phyloP scores from a whole-genome alignment of 2,888 invertebrate genomes.

The Alsophila aescularia region DNA sequence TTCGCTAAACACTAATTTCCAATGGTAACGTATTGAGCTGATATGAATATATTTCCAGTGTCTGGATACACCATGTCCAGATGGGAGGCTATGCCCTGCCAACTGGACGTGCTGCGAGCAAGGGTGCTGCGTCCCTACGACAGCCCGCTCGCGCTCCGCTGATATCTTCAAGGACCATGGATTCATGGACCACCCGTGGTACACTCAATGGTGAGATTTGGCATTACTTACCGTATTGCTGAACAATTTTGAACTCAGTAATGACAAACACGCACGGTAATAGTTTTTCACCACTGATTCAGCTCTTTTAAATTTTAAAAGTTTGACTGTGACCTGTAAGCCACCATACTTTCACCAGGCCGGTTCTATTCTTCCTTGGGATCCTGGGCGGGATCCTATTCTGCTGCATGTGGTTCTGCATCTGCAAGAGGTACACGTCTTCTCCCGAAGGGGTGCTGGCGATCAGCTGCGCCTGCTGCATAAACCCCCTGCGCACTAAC shows the following conservation, averaged over 20 bases:
- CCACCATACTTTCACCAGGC: slow-evolving; percentile 66
- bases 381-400: slow-evolving; percentile 88
- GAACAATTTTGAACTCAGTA: too few relatives aligned
- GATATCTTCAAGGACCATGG: slow-evolving; percentile 54
- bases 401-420: slow-evolving; percentile 85
- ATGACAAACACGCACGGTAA: too few relatives aligned
- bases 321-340: not conserved
- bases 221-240: not conserved
- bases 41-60: slow-evolving; percentile 46
- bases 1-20: too few relatives aligned
- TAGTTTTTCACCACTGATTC: too few relatives aligned
- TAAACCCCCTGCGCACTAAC: slow-evolving; percentile 77
- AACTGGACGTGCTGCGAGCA: slow-evolving; percentile 91
- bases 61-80: slow-evolving; percentile 80
- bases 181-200: slow-evolving; percentile 57
- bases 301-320: too few relatives aligned
- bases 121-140: slow-evolving; percentile 85
- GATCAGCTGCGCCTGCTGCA: slow-evolving; percentile 65
- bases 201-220: slow-evolving; percentile 67
- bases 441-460: slow-evolving; percentile 25
- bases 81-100: slow-evolving; percentile 88
- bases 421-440: slow-evolving; percentile 55
- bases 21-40: not conserved
- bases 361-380: slow-evolving; percentile 87
- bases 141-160: slow-evolving; percentile 70